Conservation (phyloP, 2,888 invertebrate species). For the Automeris io region DNA sequence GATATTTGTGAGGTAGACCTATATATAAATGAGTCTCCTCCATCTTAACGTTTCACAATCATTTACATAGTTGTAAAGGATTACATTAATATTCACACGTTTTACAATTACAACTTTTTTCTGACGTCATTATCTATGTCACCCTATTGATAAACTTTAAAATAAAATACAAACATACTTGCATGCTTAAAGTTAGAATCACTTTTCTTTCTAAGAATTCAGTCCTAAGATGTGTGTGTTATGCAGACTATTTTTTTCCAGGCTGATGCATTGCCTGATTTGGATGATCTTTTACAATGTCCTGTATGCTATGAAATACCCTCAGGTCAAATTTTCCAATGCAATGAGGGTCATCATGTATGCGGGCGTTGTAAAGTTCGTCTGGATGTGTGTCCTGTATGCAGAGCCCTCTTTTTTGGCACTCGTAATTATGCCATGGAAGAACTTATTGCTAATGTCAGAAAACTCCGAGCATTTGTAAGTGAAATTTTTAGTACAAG, state of each 20-base stretch:
- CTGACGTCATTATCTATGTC: no score
- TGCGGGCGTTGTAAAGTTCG: conserved; percentile 68
- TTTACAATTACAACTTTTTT: no score
- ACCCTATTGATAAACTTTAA: no score
- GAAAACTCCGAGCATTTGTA: conserved; percentile 61
- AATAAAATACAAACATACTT: no score
- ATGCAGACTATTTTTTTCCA: conserved; percentile 24
- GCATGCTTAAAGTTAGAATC: no score
- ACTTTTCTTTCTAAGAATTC: conserved; percentile 4
- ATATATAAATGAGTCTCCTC: conserved; percentile 19
- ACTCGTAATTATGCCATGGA: conserved; percentile 77
- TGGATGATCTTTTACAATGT: conserved; percentile 76
- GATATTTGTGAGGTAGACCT: conserved; percentile 4
- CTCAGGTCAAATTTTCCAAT: conserved; percentile 66
- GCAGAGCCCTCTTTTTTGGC: conserved; percentile 65
- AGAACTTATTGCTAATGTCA: conserved; percentile 68
- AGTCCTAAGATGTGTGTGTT: background rate
- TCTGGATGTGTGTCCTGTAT: conserved; percentile 69
- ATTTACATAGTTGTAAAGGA: conserved; percentile 8
- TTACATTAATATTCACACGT: no score
- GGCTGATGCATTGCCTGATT: conserved; percentile 56
- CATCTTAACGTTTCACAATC: conserved; percentile 37
- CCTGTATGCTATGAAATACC: conserved; percentile 77
- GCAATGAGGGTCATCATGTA: conserved; percentile 75
- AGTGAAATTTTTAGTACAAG: conserved; percentile 28